Base-by-base conservation (phyloP, 2,113 vertebrate species). In the Gymnobelideus leadbeateri region DNA sequence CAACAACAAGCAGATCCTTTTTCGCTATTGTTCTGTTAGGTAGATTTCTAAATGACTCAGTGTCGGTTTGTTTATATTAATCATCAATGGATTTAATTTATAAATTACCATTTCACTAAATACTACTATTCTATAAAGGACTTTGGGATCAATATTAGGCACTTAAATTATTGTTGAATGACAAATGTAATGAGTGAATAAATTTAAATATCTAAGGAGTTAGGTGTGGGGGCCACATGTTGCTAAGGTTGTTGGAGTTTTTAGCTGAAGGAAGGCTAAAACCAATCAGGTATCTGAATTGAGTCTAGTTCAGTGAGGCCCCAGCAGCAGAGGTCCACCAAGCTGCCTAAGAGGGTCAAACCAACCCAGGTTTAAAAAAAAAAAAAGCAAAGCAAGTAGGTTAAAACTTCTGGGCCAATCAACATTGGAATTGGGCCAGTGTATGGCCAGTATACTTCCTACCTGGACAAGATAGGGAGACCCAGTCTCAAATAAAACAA, bases 71-170 rank as follows among this genome's bases (percentile, higher is more conserved):
- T 8, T 77, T 43, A 21, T 37, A 19, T 46, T 47, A 84, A 92
- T 55, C 51, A 0, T 43, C 2, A 2, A 1, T 49, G 90, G 46
- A 53, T 92, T 92, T 61, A 47, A 49, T 84, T 49, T 84, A 49
- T 11, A 3, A 23, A 10, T n/a, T 91, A 21, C 24, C 50, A 43
- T 92, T 68, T 96, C 91, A 43, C 94, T 53, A 47, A 89, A 90
- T 93, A 94, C 57, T 53, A 53, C 93, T 93, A 54, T 93, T 57
- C 68, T 93, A n/a, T 43, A 93, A 92, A 55, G 93, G 46, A 8
- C n/a, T 91, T 89, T 92, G 50, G 92, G 37, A 77, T 77, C 37
- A n/a, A 43, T 84, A 37, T 43, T 84, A 84, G n/a, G 31, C 14
- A 19, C 61, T 37, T 19, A 77, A 77, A 77, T 77, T 77, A 37